Evolutionary conservation across 2,113 vertebrate species (phyloP).

Genomic region (Hemicordylus capensis): DNA sequence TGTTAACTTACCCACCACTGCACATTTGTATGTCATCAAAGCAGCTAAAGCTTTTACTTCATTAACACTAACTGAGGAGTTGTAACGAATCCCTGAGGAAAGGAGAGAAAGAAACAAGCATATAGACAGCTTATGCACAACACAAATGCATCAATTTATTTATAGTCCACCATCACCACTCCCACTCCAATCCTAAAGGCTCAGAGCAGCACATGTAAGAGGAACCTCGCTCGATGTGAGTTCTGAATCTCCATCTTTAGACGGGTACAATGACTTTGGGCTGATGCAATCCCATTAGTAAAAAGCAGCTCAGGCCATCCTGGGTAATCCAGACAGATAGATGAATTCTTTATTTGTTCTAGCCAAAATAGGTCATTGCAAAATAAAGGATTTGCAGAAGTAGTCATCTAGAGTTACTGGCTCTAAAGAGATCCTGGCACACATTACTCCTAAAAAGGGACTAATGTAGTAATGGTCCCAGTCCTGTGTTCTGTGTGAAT

Average conservation of each 20-base stretch:
- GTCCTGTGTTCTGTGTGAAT: neutral
- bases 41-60: slow-evolving; percentile 56
- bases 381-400: neutral
- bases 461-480: neutral
- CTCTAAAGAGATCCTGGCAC: neutral
- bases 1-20: slow-evolving; percentile 12
- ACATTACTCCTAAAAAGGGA: neutral
- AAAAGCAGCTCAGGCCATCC: neutral
- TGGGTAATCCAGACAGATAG: neutral
- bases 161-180: neutral
- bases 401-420: neutral
- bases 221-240: neutral
- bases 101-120: slow-evolving; percentile 2
- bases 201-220: neutral
- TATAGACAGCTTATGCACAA: neutral
- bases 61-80: neutral
- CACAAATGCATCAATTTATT: neutral
- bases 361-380: neutral
- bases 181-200: neutral
- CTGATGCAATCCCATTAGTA: neutral
- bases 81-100: slow-evolving; percentile 45
- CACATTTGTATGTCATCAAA: slow-evolving; percentile 49
- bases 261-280: neutral
- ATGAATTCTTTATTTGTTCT: neutral
- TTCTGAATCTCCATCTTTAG: neutral